These are phyloP conservation scores for Fabriciana adippe DNA, from an alignment of 2,888 invertebrate species.

Conservation along the genomic window DNA sequence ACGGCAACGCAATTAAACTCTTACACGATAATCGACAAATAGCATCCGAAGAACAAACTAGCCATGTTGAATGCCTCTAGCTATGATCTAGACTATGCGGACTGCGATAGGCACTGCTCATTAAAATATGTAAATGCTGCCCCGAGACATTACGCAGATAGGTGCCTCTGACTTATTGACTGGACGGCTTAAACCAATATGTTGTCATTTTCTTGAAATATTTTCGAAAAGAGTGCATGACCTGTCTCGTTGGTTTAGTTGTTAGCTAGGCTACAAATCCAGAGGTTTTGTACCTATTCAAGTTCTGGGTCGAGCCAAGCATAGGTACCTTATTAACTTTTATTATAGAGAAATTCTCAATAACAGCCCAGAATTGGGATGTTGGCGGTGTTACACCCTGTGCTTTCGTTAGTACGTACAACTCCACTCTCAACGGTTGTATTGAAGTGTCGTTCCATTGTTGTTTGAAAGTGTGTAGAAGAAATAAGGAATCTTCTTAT, in stretches of 20 bases:
- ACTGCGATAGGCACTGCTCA: constrained; percentile 73
- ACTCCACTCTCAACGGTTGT: too few species aligned
- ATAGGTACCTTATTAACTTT: too few species aligned
- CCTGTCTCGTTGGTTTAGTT: background rate
- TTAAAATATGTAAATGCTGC: constrained; percentile 81
- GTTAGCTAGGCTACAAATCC: too few species aligned
- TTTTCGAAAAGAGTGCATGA: background rate
- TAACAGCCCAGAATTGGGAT: too few species aligned
- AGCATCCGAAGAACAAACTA: constrained; percentile 39
- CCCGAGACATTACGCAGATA: constrained; percentile 80
- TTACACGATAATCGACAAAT: constrained; percentile 42
- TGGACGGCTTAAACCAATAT: constrained; percentile 49
- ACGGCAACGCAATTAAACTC: constrained; percentile 30
- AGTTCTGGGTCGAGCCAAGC: too few species aligned
- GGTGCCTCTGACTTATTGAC: constrained; percentile 78
- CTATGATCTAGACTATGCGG: constrained; percentile 45
- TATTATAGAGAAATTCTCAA: too few species aligned
- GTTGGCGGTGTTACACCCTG: too few species aligned
- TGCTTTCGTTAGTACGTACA: too few species aligned
- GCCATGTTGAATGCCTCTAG: constrained; percentile 37
- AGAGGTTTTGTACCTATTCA: too few species aligned
- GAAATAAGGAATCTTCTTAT: too few species aligned
- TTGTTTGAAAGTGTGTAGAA: too few species aligned
- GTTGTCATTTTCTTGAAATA: background rate
- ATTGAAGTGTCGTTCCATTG: too few species aligned